Evolutionary conservation across 2,888 invertebrate genomes (phyloP).

Genomic region (Saturnia japonica): DNA sequence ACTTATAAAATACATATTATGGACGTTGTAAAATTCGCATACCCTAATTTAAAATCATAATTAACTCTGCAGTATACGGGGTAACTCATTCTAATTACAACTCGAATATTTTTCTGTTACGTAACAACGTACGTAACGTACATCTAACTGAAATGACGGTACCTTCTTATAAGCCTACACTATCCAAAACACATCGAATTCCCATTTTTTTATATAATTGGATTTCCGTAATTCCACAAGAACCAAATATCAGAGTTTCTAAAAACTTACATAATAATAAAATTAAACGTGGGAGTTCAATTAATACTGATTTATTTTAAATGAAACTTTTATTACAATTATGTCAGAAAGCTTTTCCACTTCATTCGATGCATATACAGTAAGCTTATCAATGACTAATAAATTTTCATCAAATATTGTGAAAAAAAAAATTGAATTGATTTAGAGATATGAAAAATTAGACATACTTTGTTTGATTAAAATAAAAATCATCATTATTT

Average conservation of each 20-base stretch:
- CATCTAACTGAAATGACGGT: neutral
- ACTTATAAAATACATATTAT: slow-evolving; percentile 34
- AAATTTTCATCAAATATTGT: neutral
- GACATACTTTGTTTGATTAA: neutral
- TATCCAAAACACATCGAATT: no score
- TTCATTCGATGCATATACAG: no score
- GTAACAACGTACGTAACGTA: no score
- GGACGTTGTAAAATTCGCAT: slow-evolving; percentile 61
- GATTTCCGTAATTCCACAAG: neutral
- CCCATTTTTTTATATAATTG: no score
- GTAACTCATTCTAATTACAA: slow-evolving; percentile 67
- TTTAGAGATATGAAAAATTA: no score
- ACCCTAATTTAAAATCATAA: slow-evolving; percentile 76
- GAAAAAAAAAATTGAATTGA: neutral
- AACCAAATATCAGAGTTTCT: neutral
- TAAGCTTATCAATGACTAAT: neutral
- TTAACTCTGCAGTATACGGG: slow-evolving; percentile 71
- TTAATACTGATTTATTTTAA: neutral
- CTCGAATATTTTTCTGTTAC: slow-evolving; percentile 2
- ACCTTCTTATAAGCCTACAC: no score
- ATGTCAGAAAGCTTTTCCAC: no score
- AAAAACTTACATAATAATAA: neutral
- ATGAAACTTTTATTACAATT: neutral
- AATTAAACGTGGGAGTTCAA: neutral
- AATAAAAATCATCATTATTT: no score